A percentile compares a stretch with the other conserved stretches of the same genome.
These are phyloP conservation scores for Nothura maculosa DNA, from an alignment of 2,797 vertebrate species.

Conservation along the genomic window DNA sequence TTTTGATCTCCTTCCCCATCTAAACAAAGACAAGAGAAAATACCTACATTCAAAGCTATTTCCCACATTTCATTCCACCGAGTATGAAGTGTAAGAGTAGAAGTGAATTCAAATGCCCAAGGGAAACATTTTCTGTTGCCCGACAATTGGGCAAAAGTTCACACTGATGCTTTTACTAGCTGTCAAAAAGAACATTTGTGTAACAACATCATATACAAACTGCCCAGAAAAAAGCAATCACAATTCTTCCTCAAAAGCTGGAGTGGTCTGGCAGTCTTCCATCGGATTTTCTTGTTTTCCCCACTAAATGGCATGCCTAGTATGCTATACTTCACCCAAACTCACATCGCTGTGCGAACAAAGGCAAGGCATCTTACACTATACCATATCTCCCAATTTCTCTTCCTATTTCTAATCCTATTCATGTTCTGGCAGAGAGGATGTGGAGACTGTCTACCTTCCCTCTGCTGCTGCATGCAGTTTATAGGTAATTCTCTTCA, in stretches of 20 bases:
- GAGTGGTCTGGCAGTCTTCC: neutral
- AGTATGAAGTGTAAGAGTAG: neutral
- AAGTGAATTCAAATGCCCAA: neutral
- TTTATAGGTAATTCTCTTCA: neutral
- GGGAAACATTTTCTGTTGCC: neutral
- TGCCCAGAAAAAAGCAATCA: neutral
- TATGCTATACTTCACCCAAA: neutral
- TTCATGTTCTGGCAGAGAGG: neutral
- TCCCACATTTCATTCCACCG: neutral
- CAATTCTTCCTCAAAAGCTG: neutral
- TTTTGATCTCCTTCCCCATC: slow-evolving; percentile 12
- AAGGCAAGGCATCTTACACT: neutral
- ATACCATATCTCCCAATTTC: neutral
- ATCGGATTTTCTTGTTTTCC: neutral
- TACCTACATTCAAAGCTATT: neutral
- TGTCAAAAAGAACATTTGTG: neutral
- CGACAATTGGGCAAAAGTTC: neutral
- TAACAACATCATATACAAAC: neutral
- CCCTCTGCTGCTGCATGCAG: neutral
- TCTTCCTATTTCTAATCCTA: neutral
- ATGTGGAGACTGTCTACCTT: neutral
- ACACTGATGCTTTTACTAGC: neutral
- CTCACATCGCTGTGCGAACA: neutral
- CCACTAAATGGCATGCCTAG: neutral
- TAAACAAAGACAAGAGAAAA: slow-evolving; percentile 3